Evolutionary conservation across 1,140 invertebrate species (phyloP), one percentile per base, ranked within the genome.

Genomic region (Ganaspis sp.): DNA sequence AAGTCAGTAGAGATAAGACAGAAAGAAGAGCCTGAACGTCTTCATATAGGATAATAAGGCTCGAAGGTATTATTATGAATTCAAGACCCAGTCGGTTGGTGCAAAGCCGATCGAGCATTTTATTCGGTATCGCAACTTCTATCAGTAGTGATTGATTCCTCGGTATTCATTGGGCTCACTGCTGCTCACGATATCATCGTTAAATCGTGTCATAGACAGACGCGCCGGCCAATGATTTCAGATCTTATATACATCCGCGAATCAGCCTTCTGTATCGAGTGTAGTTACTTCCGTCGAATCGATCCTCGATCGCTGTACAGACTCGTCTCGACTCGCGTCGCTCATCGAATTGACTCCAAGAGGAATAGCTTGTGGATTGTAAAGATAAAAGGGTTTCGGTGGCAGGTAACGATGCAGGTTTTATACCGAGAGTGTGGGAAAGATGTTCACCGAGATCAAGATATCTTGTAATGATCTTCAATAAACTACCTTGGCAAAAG

Each of bases 131-230:
- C 83, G 70, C 37, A 75, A 34, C 70, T 21, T 37, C 79, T 76
- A 85, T 84, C 84, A 54, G 70, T 54, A 64, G 76, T 85, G 83
- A 85, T 85, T 83, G 84, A 85, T 85, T 85, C 82, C 76, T 83
- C 75, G 80, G 82, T 78, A 85, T 83, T 85, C 81, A 83, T 80
- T 75, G 71, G 82, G 77, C 82, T 83, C 77, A 81, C 73, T 79
- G 75, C 69, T 45, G 42, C 21, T 58, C 70, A 70, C 80, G 83
- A 85, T 85, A 85, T 85, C 81, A 76, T 83, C 83, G 74, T 82
- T 58, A 26, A 58, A 58, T 58, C 77, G 74, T 82, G 72, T 54
- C 26, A 37, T 15, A 38, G 71, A 23, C 26, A 34, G 45, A 53
- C 23, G 26, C 71, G 26, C n/a, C 15, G 26, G 71, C 26, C n/a